Evolutionary conservation across 2,113 vertebrate species (phyloP).

Genomic region (Amphiprion ocellaris): DNA sequence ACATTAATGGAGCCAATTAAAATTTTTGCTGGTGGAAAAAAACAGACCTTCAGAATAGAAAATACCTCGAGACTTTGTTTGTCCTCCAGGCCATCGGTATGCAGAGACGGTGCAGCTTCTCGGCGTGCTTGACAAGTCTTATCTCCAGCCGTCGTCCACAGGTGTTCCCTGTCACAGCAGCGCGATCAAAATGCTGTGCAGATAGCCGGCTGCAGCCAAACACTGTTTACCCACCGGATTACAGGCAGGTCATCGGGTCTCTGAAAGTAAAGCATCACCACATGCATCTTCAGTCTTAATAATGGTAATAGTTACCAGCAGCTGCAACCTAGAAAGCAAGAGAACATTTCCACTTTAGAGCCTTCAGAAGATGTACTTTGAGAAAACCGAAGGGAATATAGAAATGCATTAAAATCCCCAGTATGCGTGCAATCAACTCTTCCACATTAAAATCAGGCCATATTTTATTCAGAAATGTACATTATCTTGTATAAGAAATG

Average conservation of each 20-base stretch:
- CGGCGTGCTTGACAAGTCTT: slow-evolving; percentile 73
- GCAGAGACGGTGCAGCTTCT: slow-evolving; percentile 40
- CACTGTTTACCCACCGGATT: slow-evolving; percentile 70
- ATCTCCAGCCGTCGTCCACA: slow-evolving; percentile 77
- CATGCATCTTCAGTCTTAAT: slow-evolving; percentile 28
- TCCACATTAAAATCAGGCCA: no score
- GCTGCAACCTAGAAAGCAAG: slow-evolving; percentile 4
- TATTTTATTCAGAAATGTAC: no score
- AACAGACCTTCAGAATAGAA: slow-evolving; percentile 40
- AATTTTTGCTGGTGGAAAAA: slow-evolving; percentile 10
- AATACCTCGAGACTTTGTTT: slow-evolving; percentile 40
- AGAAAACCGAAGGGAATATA: background rate
- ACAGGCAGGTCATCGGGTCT: slow-evolving; percentile 48
- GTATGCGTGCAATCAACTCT: background rate
- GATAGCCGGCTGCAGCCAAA: slow-evolving; percentile 56
- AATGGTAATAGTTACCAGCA: slow-evolving; percentile 14
- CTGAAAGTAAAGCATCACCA: slow-evolving; percentile 8
- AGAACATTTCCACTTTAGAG: slow-evolving; percentile 15
- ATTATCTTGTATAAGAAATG: no score
- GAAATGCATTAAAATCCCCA: background rate
- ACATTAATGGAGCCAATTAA: slow-evolving; percentile 71
- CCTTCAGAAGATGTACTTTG: background rate
- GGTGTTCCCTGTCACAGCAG: slow-evolving; percentile 76
- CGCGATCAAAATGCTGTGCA: slow-evolving; percentile 71
- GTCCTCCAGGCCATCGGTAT: slow-evolving; percentile 64